Evolutionary conservation across 2,113 vertebrate species (phyloP), one percentile per base, ranked within the genome.

Genomic region (Silurus meridionalis): DNA sequence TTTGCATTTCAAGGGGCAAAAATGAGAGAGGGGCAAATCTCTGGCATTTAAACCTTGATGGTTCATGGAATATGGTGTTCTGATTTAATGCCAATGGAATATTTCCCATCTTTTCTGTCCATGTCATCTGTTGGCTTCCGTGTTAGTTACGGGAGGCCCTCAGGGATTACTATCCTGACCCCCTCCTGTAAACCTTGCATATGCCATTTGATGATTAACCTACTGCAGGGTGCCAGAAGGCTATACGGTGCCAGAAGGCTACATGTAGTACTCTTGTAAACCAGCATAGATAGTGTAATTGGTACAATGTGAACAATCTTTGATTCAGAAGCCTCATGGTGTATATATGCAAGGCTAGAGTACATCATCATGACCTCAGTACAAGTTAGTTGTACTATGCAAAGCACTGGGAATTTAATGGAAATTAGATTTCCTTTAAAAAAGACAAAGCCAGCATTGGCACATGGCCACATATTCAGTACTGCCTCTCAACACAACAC

Each of bases 401-500:
- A 95, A 94, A 92, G 91, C 88, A 92, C 90, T 92, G 88, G 92
- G 91, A 94, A 91, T 92, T 91, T 94, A 92, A 90, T 90, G 88
- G 77, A 88, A 90, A 81, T 52, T 90, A 87, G 46, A 60, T 21
- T 64, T 60, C 69, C 37, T 72, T 89, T 50, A 69, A 85, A 57
- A 77, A 77, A 5, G 19, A 77, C 86, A 90, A 81, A 89, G 89
- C 88, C 90, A 93, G 91, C 91, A 91, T 91, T 92, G 91, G 88
- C 90, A 92, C 89, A 92, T 89, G 82, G 85, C 87, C 88, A 88
- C 89, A 87, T 86, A 66, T 91, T 91, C 87, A 90, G 90, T 91
- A 90, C 90, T 90, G 87, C 89, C 84, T 88, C 90, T 89, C 88
- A 64, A 86, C 91, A 90, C 80, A 87, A 88, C 81, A 75, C 64